These are phyloP conservation scores for Epirrhoe alternata DNA, from an alignment of 2,888 invertebrate genomes.

Conservation along the genomic window DNA sequence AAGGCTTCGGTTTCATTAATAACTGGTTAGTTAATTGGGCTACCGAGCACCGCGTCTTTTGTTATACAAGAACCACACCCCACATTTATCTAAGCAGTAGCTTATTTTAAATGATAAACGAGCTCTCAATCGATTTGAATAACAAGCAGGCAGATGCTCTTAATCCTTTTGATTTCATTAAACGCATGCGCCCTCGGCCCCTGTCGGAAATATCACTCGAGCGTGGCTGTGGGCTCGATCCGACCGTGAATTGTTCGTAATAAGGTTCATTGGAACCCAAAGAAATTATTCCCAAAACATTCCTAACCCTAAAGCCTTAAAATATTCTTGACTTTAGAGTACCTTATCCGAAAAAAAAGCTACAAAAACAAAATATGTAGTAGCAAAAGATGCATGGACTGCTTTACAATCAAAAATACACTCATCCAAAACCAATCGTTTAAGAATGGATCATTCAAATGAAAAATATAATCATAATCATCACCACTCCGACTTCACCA, in stretches of 20 bases:
- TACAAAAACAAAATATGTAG: background rate
- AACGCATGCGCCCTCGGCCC: slow-evolving; percentile 82
- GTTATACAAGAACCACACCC: slow-evolving; percentile 80
- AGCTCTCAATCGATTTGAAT: slow-evolving; percentile 85
- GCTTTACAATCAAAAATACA: too few species aligned
- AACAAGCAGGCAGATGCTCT: slow-evolving; percentile 85
- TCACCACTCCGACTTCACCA: too few species aligned
- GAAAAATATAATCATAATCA: too few species aligned
- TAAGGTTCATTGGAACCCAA: slow-evolving; percentile 60
- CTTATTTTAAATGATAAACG: slow-evolving; percentile 84
- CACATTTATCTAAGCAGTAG: slow-evolving; percentile 82
- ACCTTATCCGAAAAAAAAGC: background rate
- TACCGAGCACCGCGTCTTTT: slow-evolving; percentile 75
- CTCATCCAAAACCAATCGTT: too few species aligned
- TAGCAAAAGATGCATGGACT: too few species aligned
- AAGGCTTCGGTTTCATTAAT: slow-evolving; percentile 64
- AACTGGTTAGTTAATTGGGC: slow-evolving; percentile 78
- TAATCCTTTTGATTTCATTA: slow-evolving; percentile 85
- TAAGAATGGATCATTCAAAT: too few species aligned
- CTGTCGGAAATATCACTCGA: slow-evolving; percentile 85
- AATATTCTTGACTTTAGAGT: slow-evolving; percentile 40
- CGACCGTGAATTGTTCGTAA: slow-evolving; percentile 69
- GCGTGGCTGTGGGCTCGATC: slow-evolving; percentile 61
- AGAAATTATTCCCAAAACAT: slow-evolving; percentile 43
- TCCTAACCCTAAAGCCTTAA: slow-evolving; percentile 48